These are phyloP conservation scores for Lucilia cuprina DNA, from an alignment of 1,140 invertebrate genomes.

Conservation along the genomic window DNA sequence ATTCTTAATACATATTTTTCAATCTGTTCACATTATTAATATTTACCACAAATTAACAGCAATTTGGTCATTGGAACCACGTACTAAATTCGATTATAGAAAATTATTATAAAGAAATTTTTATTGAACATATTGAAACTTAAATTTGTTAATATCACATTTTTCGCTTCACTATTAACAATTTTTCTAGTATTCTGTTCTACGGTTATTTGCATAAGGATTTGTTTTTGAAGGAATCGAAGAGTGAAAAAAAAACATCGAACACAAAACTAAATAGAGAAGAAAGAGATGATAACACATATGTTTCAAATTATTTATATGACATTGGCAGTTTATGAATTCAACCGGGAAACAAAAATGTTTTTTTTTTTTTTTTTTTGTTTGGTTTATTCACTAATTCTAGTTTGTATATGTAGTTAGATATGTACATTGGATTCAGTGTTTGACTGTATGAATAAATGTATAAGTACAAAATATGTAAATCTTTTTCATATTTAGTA, in stretches of 20 bases:
- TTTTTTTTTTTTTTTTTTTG: background rate
- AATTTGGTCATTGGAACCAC: too few species aligned
- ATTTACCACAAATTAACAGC: too few species aligned
- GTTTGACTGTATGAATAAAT: background rate
- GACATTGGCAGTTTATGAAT: constrained; percentile 11
- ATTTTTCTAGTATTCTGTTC: too few species aligned
- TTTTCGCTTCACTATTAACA: background rate
- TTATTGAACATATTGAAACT: background rate
- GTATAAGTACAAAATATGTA: constrained; percentile 3
- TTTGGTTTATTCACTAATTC: background rate
- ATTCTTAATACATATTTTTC: too few species aligned
- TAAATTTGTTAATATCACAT: background rate
- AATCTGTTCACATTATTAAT: too few species aligned
- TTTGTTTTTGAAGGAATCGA: background rate
- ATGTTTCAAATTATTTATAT: constrained; percentile 10
- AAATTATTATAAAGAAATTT: background rate
- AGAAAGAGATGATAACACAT: background rate
- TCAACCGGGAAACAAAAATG: background rate
- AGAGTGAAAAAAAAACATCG: background rate
- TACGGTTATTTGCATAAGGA: background rate
- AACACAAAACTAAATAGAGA: background rate
- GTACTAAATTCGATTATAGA: background rate
- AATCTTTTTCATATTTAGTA: background rate
- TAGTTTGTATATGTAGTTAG: background rate
- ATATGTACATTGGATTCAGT: too few species aligned